Base-by-base conservation (phyloP, 2,113 vertebrate species). In the Caranx melampygus region DNA sequence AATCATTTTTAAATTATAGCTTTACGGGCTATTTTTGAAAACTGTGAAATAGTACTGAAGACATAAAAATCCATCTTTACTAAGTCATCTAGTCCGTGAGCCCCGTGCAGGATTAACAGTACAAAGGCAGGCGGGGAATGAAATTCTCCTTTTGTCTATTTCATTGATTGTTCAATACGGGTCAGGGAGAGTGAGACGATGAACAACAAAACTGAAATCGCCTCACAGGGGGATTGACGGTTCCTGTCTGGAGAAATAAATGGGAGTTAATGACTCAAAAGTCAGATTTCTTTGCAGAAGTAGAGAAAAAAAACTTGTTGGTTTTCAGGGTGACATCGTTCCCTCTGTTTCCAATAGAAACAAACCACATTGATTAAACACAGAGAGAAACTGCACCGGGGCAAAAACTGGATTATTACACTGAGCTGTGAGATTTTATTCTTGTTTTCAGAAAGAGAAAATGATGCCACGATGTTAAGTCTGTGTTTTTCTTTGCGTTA, bases 21-120 rank as follows among this genome's bases (percentile, higher is more conserved):
- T 63, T 59, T 65, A 45, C 33, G 26, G 33, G 34, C 34, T 63
- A 6, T 57, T 55, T 55, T 71, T 75, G 57, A 69, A 79, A 67
- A 79, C 58, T 44, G 71, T 88, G 72, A 79, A 76, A 44, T 34
- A n/a, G 8, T 34, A 75, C 67, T 78, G 49, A 77, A 34, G 20
- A 42, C 26, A 26, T 26, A 44, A 47, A 49, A 6, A 9, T 35
- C 5, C 45, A 35, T 71, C 16, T 16, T 59, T 16, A 52, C 55
- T 37, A 13, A 34, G 5, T 55, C n/a, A 40, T 78, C 54, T 64
- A 70, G 51, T 70, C 0, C 59, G 68, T 34, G 4, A 3, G 44
- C 37, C 61, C 6, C n/a, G 26, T 63, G 14, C 37, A 14, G n/a
- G 40, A 10, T 42, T 42, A 42, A 11, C 8, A 42, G 8, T 11